Evolutionary conservation across 2,888 invertebrate genomes (phyloP), one percentile per base, ranked within the genome.

Genomic region (Physocephala rufipes): DNA sequence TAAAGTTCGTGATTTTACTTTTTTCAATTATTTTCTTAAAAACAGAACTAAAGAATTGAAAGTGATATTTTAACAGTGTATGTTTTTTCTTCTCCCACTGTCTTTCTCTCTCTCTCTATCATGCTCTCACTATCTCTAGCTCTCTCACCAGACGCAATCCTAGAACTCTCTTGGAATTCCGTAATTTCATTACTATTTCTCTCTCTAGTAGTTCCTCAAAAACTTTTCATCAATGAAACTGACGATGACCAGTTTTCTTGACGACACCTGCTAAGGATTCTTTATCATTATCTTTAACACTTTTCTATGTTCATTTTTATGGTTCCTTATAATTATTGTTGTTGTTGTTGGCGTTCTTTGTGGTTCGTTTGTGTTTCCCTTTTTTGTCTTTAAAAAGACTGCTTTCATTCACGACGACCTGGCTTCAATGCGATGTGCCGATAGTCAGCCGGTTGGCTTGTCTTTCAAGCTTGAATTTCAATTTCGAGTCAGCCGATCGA

Each of bases 221-320:
- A 19, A 63, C 47, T 72, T 72, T 72, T 72, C 66, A 72, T 72
- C 72, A 72, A 72, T 72, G 72, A 72, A 70, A 28, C 43, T 30
- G 53, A 68, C 47, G n/a, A 55, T n/a, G 19, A 49, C n/a, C 71
- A 62, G 62, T 49, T 19, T 13, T 28, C 30, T 26, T 43, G 15
- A 19, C 16, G 72, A 65, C 75, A 70, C 72, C 70, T 71, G 72
- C 70, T 51, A 64, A 28, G 51, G 43, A 67, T 45, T 61, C 65
- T 62, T 64, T 65, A 21, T 64, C 51, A 61, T 61, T 66, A 45
- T 55, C 61, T 67, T 66, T 49, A 49, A 67, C 43, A 63, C 16
- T 62, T 58, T 66, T 19, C 51, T 26, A 53, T 67, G 15, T 55
- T 71, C 24, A n/a, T 4, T 28, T 61, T 7, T 61, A 2, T 61